Conservation (phyloP, 2,113 vertebrate genomes). For the Lagopus leucura region DNA sequence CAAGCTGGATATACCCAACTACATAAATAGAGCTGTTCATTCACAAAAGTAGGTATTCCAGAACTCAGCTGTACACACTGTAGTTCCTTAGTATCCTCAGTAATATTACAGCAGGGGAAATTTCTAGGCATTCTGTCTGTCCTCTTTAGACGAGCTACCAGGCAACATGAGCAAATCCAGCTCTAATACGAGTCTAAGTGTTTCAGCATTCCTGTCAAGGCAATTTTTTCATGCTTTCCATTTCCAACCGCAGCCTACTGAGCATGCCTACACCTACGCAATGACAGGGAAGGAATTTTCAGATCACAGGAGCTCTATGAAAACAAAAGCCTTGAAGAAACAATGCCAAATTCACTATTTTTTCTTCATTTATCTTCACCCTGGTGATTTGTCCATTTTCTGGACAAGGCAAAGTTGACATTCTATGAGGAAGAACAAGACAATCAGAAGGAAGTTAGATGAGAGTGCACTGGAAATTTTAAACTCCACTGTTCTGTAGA, state of each 20-base stretch:
- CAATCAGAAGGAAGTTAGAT: background rate
- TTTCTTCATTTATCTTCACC: background rate
- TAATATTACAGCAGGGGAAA: background rate
- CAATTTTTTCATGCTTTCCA: background rate
- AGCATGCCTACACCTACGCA: background rate
- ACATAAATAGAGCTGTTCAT: background rate
- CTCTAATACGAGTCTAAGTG: background rate
- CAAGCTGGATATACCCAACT: background rate
- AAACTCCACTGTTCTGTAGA: background rate
- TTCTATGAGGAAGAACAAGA: background rate
- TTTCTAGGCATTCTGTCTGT: too few relatives aligned
- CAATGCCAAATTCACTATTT: background rate
- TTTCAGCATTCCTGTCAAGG: background rate
- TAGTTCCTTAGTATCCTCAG: background rate
- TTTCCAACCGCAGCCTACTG: background rate
- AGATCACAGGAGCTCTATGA: background rate
- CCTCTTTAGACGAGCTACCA: background rate
- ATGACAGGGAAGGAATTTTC: background rate
- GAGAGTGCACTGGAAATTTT: background rate
- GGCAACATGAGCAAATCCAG: background rate
- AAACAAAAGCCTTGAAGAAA: background rate
- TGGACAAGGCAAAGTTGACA: background rate
- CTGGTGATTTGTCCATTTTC: background rate
- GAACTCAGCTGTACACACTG: background rate
- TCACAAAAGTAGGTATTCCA: too few relatives aligned